A percentile compares a stretch with the other conserved stretches of the same genome.
These are phyloP conservation scores for Mormoops blainvillei DNA, from an alignment of 2,113 vertebrate genomes.

Conservation along the genomic window DNA sequence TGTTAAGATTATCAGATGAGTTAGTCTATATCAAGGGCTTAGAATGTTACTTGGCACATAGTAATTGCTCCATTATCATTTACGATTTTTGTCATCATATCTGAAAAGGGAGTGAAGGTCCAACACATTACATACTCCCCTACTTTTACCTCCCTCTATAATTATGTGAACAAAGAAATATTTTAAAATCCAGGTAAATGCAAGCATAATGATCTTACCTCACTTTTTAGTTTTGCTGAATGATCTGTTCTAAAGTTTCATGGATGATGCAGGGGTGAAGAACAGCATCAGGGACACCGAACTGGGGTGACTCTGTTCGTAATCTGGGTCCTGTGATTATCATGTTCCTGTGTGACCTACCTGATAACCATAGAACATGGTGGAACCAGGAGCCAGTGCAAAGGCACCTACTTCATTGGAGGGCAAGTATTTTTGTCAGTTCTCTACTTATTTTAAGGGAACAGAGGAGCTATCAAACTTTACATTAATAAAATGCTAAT, in stretches of 20 bases:
- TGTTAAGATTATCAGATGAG: neutral
- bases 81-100: neutral
- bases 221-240: neutral
- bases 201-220: neutral
- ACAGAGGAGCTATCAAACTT: neutral
- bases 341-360: neutral
- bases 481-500: neutral
- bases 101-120: neutral
- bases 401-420: neutral
- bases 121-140: neutral
- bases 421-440: neutral
- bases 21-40: neutral
- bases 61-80: neutral
- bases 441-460: slow-evolving; percentile 1
- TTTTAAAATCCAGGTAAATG: neutral
- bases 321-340: neutral
- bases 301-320: neutral
- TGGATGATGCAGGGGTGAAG: neutral
- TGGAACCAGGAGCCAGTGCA: neutral
- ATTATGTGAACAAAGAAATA: neutral
- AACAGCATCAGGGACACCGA: neutral
- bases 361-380: neutral
- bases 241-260: neutral
- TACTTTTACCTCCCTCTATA: neutral
- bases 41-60: neutral